Base-by-base conservation (phyloP, 2,113 vertebrate genomes). In the Micromys minutus region DNA sequence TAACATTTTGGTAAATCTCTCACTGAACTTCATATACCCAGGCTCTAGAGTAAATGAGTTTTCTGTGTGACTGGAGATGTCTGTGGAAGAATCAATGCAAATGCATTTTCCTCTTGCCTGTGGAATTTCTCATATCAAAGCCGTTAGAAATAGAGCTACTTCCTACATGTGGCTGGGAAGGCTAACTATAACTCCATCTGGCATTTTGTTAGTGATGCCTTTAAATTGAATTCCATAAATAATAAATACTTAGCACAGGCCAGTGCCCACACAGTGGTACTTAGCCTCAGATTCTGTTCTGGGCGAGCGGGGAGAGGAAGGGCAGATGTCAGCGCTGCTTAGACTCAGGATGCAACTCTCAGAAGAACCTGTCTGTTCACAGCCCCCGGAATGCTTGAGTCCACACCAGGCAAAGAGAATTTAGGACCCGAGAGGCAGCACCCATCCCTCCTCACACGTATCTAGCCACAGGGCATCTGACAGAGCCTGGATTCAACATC, bases 171-270 rank as follows among this genome's bases (percentile, higher is more conserved):
- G 83, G 63, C 50, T 84, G 8, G 61, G 79, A 93, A 94, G 57
- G 29, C 55, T 57, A 95, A 31, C 13, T 29, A 42, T 67, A 83
- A 88, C 19, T 31, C 29, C 61, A 36, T 19, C 16, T 36, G 75
- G 59, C 29, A 85, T 86, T 85, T 92, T 55, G 67, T 67, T 69
- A 83, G 42, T 45, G 34, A 52, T 47, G 29, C 52, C 79, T 81
- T 96, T 90, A 94, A 87, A 71, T 65, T 86, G 59, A 87, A 90
- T 72, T 47, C 65, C 22, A 91, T 55, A 83, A 75, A 61, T 45
- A 57, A 55, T 31, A 90, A 83, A 42, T 55, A 90, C 57, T 57
- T 57, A 71, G 69, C 69, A 42, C 76, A 77, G 39, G 12, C 65
- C 17, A 29, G 39, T 22, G 52, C 52, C 55, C 11, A 57, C 19